Percentiles rank a stretch among this genome's conserved stretches.
These are phyloP conservation scores for Drosophila longiperda DNA, from an alignment of 2,888 invertebrate species.

Conservation along the genomic window DNA sequence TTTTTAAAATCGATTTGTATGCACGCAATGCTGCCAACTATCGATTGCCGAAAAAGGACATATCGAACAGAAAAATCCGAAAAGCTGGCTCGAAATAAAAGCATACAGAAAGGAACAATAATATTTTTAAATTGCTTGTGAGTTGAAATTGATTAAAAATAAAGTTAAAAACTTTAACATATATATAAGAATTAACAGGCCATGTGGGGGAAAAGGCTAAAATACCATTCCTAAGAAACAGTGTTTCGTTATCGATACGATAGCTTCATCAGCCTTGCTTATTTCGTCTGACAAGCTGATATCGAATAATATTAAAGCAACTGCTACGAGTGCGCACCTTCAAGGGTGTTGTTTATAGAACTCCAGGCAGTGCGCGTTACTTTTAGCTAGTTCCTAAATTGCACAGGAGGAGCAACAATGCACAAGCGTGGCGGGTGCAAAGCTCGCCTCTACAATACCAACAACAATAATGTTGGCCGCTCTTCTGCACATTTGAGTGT, in stretches of 20 bases:
- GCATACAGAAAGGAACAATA: not conserved
- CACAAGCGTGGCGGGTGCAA: not conserved
- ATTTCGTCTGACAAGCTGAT: not conserved
- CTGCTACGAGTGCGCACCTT: not conserved
- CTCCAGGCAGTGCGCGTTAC: not conserved
- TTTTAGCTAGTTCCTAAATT: not conserved
- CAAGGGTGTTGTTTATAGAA: not conserved
- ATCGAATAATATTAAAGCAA: not conserved
- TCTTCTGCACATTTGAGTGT: slow-evolving; percentile 72
- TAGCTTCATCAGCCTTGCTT: not conserved
- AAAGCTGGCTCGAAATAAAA: not conserved
- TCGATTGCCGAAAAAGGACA: not conserved
- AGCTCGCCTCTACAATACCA: not conserved
- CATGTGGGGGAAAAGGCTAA: not conserved
- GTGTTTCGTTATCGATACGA: not conserved
- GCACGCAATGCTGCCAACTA: not conserved
- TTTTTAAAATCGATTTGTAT: not conserved
- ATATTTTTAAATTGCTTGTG: not conserved
- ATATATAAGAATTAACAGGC: too few relatives aligned
- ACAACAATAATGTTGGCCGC: slow-evolving; percentile 25
- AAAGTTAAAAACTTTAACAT: not conserved
- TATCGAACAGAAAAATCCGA: not conserved
- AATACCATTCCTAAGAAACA: not conserved
- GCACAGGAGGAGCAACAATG: not conserved
- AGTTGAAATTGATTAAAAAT: not conserved